A percentile compares a stretch with the other conserved stretches of the same genome.
Evolutionary conservation across 2,797 vertebrate genomes (phyloP).

Genomic region (Microctenopoma lineatum): DNA sequence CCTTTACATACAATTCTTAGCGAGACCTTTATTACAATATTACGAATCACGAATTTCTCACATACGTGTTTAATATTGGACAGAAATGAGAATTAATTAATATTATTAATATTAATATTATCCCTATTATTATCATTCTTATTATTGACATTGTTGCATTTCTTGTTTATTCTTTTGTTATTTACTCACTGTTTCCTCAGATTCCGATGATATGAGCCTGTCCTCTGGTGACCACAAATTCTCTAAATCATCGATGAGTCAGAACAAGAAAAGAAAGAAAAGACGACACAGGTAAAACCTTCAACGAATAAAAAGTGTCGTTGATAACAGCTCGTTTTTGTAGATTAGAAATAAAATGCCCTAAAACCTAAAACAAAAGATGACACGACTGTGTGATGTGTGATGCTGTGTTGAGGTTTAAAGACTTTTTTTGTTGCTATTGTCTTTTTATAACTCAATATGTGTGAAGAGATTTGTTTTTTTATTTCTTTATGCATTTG

Average conservation of each 20-base stretch:
- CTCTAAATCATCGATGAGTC: slow-evolving; percentile 90
- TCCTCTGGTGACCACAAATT: slow-evolving; percentile 93
- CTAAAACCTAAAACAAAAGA: background rate
- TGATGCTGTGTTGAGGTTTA: too few species aligned
- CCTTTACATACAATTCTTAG: background rate
- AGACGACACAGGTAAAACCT: slow-evolving; percentile 90
- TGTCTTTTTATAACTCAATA: too few species aligned
- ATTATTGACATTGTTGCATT: background rate
- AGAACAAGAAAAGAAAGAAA: slow-evolving; percentile 98
- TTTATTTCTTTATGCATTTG: background rate
- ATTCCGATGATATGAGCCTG: slow-evolving; percentile 91
- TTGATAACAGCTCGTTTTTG: too few species aligned
- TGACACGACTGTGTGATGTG: background rate
- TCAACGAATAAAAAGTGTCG: background rate
- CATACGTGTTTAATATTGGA: too few species aligned
- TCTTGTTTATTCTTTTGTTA: background rate
- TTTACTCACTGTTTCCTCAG: slow-evolving; percentile 73
- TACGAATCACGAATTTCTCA: too few species aligned
- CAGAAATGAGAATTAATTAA: background rate
- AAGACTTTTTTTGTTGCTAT: too few species aligned
- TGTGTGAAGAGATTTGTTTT: too few species aligned
- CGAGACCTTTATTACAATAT: background rate
- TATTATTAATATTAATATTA: background rate
- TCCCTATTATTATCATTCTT: background rate
- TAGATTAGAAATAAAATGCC: too few species aligned